These are phyloP conservation scores for Alviniconcha strummeri DNA, from an alignment of 2,888 invertebrate genomes.

Conservation along the genomic window DNA sequence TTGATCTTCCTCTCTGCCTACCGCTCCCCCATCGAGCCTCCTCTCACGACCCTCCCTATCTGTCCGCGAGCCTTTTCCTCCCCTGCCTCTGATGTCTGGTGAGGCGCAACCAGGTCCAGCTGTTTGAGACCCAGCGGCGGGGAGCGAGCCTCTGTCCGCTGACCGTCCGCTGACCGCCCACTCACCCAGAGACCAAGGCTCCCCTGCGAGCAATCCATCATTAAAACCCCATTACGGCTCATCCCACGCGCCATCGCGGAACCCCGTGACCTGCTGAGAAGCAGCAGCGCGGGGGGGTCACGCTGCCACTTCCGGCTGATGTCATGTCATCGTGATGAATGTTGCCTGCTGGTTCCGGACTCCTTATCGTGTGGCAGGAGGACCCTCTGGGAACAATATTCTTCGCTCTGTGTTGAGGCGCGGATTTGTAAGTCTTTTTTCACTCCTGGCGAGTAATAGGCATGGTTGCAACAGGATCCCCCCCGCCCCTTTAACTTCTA, in stretches of 20 bases:
- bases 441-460: background rate
- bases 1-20: background rate
- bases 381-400: background rate
- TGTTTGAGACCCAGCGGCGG: background rate
- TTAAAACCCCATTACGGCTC: constrained; percentile 25
- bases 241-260: constrained; percentile 12
- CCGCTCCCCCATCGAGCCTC: background rate
- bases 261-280: constrained; percentile 19
- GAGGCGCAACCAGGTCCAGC: constrained; percentile 10
- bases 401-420: background rate
- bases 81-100: constrained; percentile 11
- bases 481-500: too few species aligned
- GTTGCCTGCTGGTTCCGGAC: constrained; percentile 3
- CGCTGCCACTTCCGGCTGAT: constrained; percentile 19
- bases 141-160: too few species aligned
- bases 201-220: constrained; percentile 27
- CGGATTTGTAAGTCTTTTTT: background rate
- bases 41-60: background rate
- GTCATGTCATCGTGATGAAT: constrained; percentile 23
- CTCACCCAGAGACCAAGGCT: background rate
- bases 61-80: background rate
- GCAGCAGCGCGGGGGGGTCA: constrained; percentile 12
- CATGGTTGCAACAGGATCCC: too few species aligned
- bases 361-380: background rate
- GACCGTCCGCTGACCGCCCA: too few species aligned